Evolutionary conservation across 53 echinoderm and acorn worm genomes (phyloP), one percentile per base, ranked within the genome.

Genomic region (Luidia sarsii): DNA sequence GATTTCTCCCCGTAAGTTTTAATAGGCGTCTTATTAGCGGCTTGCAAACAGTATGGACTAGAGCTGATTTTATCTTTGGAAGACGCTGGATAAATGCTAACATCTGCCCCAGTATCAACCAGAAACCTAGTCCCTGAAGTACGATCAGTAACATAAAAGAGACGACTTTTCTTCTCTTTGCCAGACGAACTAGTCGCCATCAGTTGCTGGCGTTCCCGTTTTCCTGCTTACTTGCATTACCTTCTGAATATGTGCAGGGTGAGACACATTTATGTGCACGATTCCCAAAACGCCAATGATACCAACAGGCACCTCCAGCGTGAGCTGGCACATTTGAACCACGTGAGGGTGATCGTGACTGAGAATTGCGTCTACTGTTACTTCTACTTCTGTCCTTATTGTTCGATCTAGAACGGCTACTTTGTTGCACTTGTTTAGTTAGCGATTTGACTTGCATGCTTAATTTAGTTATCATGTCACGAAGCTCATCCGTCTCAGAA

Each of bases 1-100:
- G n/a, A 87, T 30, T 64, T 48, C 49, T 81, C 71, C 14, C 87
- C 87, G 51, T 62, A 87, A 4, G 81, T 87, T 19, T 16, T 37
- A 33, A 87, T 87, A 2, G 50, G 80, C 10, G 87, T 46, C 14
- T 79, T 59, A 48, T 79, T 79, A 10, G 48, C 33, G 0, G 79
- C 79, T 0, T 61, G 79, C 11, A 66, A 18, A 23, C 18, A 22
- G 4, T 1, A 43, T 8, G 43, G 8, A 66, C 25, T 5, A 24
- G 18, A 10, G 21, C 18, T 4, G 29, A 22, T 48, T 57, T 57
- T 75, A 1, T 75, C 75, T 37, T 37, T 55, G 3, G 35, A 8
- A 24, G 75, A 18, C 1, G 38, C 57, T n/a, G 57, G 75, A 22
- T 20, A 41, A 15, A 75, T 52, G 13, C 75, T 57, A 1, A 57